phyloP scores from a whole-genome alignment of 2,888 invertebrate species.

The Nephrocerus scutellatus region DNA sequence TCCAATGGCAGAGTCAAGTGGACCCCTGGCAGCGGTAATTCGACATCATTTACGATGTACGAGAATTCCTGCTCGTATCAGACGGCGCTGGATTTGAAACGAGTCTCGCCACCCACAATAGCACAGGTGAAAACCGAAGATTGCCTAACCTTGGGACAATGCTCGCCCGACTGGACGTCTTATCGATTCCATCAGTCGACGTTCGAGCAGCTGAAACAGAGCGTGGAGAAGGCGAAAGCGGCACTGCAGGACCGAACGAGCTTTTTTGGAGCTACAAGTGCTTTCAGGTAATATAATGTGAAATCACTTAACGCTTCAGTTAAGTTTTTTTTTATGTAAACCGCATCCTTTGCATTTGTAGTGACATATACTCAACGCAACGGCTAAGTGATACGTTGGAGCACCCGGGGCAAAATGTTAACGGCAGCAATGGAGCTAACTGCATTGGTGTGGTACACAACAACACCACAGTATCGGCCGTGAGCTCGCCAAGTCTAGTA shows the following conservation, averaged over 20 bases:
- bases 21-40: conserved; percentile 29
- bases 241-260: conserved; percentile 69
- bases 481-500: conserved; percentile 31
- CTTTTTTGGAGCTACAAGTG: conserved; percentile 63
- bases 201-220: conserved; percentile 83
- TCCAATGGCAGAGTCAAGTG: conserved; percentile 38
- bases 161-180: conserved; percentile 65
- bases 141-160: conserved; percentile 48
- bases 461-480: conserved; percentile 18
- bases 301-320: neutral
- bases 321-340: neutral
- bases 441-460: conserved; percentile 43
- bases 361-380: conserved; percentile 47
- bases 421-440: conserved; percentile 33
- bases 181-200: conserved; percentile 81
- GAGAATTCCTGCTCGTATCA: conserved; percentile 91
- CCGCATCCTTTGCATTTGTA: conserved; percentile 21
- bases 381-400: conserved; percentile 43
- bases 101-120: conserved; percentile 52
- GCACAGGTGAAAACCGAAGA: conserved; percentile 51
- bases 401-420: conserved; percentile 36
- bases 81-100: conserved; percentile 70
- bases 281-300: conserved; percentile 59
- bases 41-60: conserved; percentile 73
- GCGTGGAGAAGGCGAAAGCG: conserved; percentile 84